Base-by-base conservation (phyloP, 1,140 invertebrate species). In the Bombyx mandarina region DNA sequence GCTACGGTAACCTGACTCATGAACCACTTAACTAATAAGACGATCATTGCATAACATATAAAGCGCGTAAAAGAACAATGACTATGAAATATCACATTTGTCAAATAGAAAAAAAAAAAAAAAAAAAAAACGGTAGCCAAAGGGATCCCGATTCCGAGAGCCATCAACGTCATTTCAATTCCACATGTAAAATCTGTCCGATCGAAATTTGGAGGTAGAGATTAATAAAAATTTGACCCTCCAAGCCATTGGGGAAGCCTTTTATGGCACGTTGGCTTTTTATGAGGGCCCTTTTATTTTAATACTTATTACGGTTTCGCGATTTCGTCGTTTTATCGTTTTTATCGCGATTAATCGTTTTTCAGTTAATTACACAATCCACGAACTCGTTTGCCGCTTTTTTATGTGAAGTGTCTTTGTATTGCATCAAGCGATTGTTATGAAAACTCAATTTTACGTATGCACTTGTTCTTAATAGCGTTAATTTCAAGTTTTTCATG, bases 181-280 rank as follows among this genome's bases (percentile, higher is more conserved):
- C 65, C 61, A 73, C 72, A 71, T 66, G 66, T 73, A 73, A 35
- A 35, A 35, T 35, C 26, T 35, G 26, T 35, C 26, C 26, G 26
- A 35, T 71, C 68, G 55, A 67, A 75, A 76, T 69, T 71, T 62
- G 66, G 67, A 66, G 61, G 67, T 58, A 55, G 62, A 77, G 73
- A 80, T 84, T 82, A 84, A 80, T 78, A 82, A 79, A 78, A 82
- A 74, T 79, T 79, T 77, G 63, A 64, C 65, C 72, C 71, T 68
- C 63, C 61, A 71, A 73, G 57, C 71, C 76, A 57, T 69, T 45
- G 63, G 70, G 75, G 81, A 75, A 71, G 71, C 66, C 71, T 68
- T 84, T 82, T 82, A 79, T 70, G 67, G 75, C 70, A 69, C 69
- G 72, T 71, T 77, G 69, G 71, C 67, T 77, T 79, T 85, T 83